A percentile compares a stretch with the other conserved stretches of the same genome.
Conservation (phyloP, 1,140 invertebrate species). For the Leptinotarsa lineolata region DNA sequence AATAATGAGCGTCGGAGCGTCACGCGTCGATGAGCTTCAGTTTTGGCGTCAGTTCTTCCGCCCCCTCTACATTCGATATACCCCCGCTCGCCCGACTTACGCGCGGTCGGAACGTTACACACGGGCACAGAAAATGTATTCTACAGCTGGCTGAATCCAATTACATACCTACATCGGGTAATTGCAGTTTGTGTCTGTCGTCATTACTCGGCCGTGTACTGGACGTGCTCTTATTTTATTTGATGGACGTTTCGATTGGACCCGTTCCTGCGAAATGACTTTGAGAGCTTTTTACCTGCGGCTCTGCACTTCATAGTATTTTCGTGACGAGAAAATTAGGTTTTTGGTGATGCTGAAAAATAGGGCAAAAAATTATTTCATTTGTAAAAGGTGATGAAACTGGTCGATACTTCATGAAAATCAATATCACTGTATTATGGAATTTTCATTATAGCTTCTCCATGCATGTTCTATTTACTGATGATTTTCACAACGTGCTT, state of each 20-base stretch:
- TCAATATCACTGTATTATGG: no score
- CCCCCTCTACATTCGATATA: slow-evolving; percentile 31
- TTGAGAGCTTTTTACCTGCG: no score
- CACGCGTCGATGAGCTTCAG: slow-evolving; percentile 49
- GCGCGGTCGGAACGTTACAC: slow-evolving; percentile 25
- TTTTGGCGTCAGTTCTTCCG: slow-evolving; percentile 42
- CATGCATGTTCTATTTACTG: no score
- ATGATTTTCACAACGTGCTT: no score
- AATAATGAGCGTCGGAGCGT: slow-evolving; percentile 56
- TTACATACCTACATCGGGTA: slow-evolving; percentile 39
- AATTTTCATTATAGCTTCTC: no score
- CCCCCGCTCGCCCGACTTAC: slow-evolving; percentile 12
- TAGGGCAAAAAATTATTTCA: no score
- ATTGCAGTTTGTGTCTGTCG: slow-evolving; percentile 38
- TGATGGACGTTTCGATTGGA: background rate
- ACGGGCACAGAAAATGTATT: slow-evolving; percentile 29
- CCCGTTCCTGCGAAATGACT: background rate
- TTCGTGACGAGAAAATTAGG: no score
- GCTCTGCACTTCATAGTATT: no score
- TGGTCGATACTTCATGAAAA: no score
- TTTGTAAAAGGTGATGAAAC: no score
- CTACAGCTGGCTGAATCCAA: slow-evolving; percentile 38
- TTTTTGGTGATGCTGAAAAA: no score
- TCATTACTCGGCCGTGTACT: slow-evolving; percentile 22
- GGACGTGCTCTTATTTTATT: slow-evolving; percentile 6